Evolutionary conservation across 2,888 invertebrate species (phyloP), one percentile per base, ranked within the genome.

Genomic region (Hybos culiciformis): DNA sequence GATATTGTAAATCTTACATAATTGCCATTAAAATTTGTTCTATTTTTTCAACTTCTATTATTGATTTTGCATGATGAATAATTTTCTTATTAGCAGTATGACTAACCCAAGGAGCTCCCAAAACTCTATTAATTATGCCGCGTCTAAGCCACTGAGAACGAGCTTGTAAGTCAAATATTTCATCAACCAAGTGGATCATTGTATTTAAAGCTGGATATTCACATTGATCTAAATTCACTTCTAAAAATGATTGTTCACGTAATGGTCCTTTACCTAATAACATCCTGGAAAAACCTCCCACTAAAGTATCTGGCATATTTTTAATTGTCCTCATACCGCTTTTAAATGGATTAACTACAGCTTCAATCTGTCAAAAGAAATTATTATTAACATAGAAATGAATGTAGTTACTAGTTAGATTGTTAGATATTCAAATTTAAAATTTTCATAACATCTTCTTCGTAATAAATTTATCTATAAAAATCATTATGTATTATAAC

Each of bases 181-280:
- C 87, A 56, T 87, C 85, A 74, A 87, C 78, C 42, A 88, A 62
- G 18, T 86, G 67, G 41, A 88, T 64, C 66, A 86, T 76, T 51
- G 87, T 84, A 51, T 84, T 71, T 50, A 88, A 66, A 12, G 87
- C 85, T 62, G 87, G 84, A 68, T 83, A 84, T 58, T 86, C 77
- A 6, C 49, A 50, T 45, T 51, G 49, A 46, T 52, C 52, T 26
- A 52, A 37, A 37, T 47, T 49, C 4, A 47, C 47, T 41, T 47
- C 44, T 7, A 51, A 42, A 36, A 51, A 50, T 15, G 50, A 43
- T 17, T 47, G 44, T 34, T 50, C 52, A 33, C 51, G 50, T 52
- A 69, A 56, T 43, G 69, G 57, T 59, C 73, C 66, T 53, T 62
- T 67, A 26, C 61, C 62, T 48, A 70, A 64, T 53, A 80, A 76